Evolutionary conservation across 2,888 invertebrate species (phyloP), one percentile per base, ranked within the genome.

Genomic region (Platycheirus albimanus): DNA sequence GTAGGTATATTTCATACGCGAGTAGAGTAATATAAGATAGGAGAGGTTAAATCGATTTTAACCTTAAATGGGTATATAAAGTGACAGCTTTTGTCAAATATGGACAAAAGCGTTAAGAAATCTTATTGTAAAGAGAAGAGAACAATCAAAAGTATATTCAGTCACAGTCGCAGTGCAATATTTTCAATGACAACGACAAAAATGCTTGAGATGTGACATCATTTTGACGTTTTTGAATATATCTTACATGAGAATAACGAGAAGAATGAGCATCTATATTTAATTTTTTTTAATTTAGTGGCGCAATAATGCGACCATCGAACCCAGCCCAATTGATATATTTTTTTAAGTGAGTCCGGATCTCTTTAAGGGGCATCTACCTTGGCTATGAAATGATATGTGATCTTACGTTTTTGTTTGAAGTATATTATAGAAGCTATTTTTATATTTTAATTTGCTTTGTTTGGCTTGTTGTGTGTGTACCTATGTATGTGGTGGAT

Each of bases 41-140:
- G 61, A 67, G 66, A 74, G 74, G 74, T 74, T 69, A 69, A 74
- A 76, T 75, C 64, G 69, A 80, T 64, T 70, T 80, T 43, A 64
- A 64, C 63, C 70, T 80, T 75, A 75, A 63, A 79, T 69, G 63
- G 69, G 43, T 51, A 58, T 28, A 49, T 56, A 61, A 61, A 61
- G 51, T 76, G 74, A 56, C 63, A 63, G 67, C 67, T 69, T 63
- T 47, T 79, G 43, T 79, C 74, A 49, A 63, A 69, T 30, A 43
- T 74, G 69, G 61, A n/a, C 28, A 63, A 17, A 36, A 47, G 41
- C 33, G 49, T 71, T 72, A 43, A 64, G 54, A 54, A 75, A 75
- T 75, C 51, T 43, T 49, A 28, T 41, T 58, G 24, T 38, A 1
- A 41, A 17, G 10, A 58, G 8, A 58, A 38, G 3, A 43, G 28